phyloP scores from a whole-genome alignment of 2,113 vertebrate genomes.

The Malaclemys terrapin region DNA sequence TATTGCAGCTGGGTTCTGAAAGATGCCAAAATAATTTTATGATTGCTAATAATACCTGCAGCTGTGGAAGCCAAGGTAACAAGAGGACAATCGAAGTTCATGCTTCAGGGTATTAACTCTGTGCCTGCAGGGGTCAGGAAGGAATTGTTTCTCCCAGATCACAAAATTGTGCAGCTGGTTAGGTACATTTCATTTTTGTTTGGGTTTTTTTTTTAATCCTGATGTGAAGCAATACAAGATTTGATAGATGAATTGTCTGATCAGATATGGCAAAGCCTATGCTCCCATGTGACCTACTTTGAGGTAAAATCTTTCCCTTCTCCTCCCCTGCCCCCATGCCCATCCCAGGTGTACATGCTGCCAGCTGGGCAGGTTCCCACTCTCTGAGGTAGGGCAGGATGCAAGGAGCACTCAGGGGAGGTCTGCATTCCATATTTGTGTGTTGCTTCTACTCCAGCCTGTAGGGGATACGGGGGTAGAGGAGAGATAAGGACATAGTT shows the following conservation, averaged over 20 bases:
- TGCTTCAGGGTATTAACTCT: neutral
- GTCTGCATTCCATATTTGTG: neutral
- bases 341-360: neutral
- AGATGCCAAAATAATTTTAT: conserved; percentile 18
- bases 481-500: neutral
- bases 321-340: neutral
- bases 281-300: neutral
- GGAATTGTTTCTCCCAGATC: neutral
- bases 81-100: neutral
- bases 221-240: neutral
- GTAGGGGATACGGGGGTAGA: neutral
- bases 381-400: neutral
- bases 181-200: neutral
- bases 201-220: neutral
- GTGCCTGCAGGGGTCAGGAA: neutral
- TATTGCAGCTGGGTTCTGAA: neutral
- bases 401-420: neutral
- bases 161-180: neutral
- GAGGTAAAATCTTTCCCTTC: neutral
- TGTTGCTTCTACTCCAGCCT: neutral
- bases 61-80: conserved; percentile 12
- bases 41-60: neutral
- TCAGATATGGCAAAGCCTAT: neutral
- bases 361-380: neutral
- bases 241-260: neutral